Base-by-base conservation (phyloP, 2,113 vertebrate genomes). In the Triplophysa tibetana region DNA sequence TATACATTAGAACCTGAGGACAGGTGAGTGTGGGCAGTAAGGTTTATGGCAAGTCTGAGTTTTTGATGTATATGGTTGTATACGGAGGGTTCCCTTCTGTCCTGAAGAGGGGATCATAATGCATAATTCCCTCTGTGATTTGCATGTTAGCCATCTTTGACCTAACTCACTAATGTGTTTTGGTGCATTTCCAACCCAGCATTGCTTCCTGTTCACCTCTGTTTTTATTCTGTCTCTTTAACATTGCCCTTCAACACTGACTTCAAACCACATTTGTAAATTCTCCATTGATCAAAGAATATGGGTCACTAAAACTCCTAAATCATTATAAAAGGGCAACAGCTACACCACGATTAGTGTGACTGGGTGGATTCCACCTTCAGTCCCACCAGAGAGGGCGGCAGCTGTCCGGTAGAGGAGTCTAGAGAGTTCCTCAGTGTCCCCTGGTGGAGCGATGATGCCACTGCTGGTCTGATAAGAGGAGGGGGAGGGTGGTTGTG, bases 401-500 rank as follows among this genome's bases (percentile, higher is more conserved):
- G 94, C 77, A 92, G 88, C 88, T 94, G 93, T 8, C 86, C 75
- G 9, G 85, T 76, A 56, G 83, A 69, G 0, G 70, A 48, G 23
- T 77, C 52, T 41, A 81, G 82, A 80, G 87, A 90, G 26, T 86
- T 90, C 86, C 88, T 88, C 75, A 87, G 84, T 73, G 78, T 84
- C 19, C 75, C 81, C 81, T 84, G 86, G 24, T 77, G 72, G 5
- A 88, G 81, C 64, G 87, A 58, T n/a, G 91, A 50, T 5, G 89
- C 93, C 45, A 93, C 89, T 0, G 93, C 92, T 0, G 95, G 96
- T 5, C 94, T 93, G 82, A 96, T 95, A 66, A 96, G 94, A 0
- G 95, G 95, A 0, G 96, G 96, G 0, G 96, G 96, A 0, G 94
- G 95, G 83, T 95, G 95, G 87, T 94, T 90, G 92, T 92, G 95